These are phyloP conservation scores for Acipenser transmontanus DNA, from an alignment of 2,797 vertebrate species.

Conservation along the genomic window DNA sequence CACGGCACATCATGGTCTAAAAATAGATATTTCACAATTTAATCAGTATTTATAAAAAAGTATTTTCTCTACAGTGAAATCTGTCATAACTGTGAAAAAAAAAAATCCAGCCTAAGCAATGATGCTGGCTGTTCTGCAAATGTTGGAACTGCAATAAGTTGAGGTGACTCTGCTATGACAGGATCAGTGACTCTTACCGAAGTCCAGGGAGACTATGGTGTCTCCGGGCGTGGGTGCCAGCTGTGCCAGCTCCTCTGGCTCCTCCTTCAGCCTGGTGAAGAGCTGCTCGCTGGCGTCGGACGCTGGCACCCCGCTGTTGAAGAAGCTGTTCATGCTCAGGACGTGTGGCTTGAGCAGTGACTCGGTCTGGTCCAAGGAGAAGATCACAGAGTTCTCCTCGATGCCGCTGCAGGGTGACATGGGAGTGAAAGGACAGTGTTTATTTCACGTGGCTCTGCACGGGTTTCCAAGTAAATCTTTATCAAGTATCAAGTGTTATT, in stretches of 20 bases:
- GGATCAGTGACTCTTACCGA: slow-evolving; percentile 57
- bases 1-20: too few relatives aligned
- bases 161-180: neutral
- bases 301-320: slow-evolving; percentile 36
- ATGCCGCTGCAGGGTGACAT: too few relatives aligned
- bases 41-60: too few relatives aligned
- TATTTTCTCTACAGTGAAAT: too few relatives aligned
- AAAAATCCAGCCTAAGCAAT: too few relatives aligned
- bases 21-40: too few relatives aligned
- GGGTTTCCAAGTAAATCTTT: slow-evolving; percentile 81
- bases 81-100: too few relatives aligned
- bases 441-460: too few relatives aligned
- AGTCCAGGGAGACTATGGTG: slow-evolving; percentile 81
- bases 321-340: slow-evolving; percentile 64
- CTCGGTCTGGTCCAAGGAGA: slow-evolving; percentile 94
- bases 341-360: slow-evolving; percentile 77
- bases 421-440: too few relatives aligned
- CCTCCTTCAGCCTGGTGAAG: slow-evolving; percentile 80
- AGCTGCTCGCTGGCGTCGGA: slow-evolving; percentile 65
- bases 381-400: slow-evolving; percentile 73
- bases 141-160: neutral
- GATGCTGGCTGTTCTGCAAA: too few relatives aligned
- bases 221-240: slow-evolving; percentile 89
- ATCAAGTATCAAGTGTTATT: slow-evolving; percentile 40
- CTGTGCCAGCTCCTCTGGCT: slow-evolving; percentile 87